Base-by-base conservation (phyloP, 2,797 vertebrate genomes). In the Sebastes aleutianus region DNA sequence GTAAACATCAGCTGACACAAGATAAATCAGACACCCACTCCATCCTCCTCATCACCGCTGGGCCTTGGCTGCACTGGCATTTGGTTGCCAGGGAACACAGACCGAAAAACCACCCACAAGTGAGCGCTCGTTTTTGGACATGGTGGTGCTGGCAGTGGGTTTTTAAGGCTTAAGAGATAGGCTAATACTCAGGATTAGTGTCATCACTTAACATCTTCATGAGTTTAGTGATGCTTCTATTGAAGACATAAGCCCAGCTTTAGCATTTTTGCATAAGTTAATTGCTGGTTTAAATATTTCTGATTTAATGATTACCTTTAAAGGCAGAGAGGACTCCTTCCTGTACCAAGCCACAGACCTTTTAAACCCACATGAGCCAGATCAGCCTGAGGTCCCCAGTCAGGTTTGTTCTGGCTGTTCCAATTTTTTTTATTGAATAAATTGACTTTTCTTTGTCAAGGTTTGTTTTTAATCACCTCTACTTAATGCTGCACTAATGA, bases 11-110 rank as follows among this genome's bases (percentile, higher is more conserved):
- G 89, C 85, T 80, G 88, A 93, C 86, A 83, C 50, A 0, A 87
- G 82, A 90, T 90, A 88, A 91, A 93, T 92, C 80, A 88, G 82
- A 93, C 88, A 78, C 87, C 85, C 85, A 90, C 90, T 87, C 77
- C 61, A 56, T 81, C 85, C 80, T 87, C 77, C 66, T 85, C 79
- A 77, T 72, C 76, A 74, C 85, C n/a, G 31, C 70, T 58, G 83
- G 84, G 77, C 68, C 50, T 76, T 8, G 81, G 80, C 69, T 84
- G 78, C 72, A 22, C 68, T 66, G 84, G 77, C 63, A 74, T 90
- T 83, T 82, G 80, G 91, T 93, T 93, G 87, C 93, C 84, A 90
- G 90, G 91, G 79, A 93, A 90, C 91, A 82, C 54, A n/a, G 76
- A 75, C 66, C 62, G 58, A 82, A 88, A 80, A 80, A 70, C 74